Evolutionary conservation across 2,113 vertebrate species (phyloP), one percentile per base, ranked within the genome.

Genomic region (Oreotragus oreotragus): DNA sequence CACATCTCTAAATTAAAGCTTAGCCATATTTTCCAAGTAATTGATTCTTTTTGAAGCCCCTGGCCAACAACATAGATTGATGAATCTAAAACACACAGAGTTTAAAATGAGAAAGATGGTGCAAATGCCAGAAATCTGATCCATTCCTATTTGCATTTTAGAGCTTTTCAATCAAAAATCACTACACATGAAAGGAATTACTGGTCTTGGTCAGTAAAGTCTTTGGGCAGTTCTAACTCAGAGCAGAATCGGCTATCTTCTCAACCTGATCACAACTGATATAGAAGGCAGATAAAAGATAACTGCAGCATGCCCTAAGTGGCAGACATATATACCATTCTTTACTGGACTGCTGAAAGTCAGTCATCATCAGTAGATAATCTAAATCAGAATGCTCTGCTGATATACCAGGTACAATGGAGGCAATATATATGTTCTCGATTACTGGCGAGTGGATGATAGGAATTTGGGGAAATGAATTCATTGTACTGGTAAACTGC

Each of bases 121-220:
- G 76, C 83, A 91, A 55, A 91, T 80, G 9, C 11, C 88, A 60
- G 86, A 96, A 96, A 93, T 70, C 64, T 90, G 86, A 93, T 94
- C 30, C 45, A 66, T 84, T 84, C 33, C 47, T 23, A 91, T 97
- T 90, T 96, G 92, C 49, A 94, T 88, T 21, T 60, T 53, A 39
- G 49, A 90, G 55, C 3, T 11, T 96, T 87, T 79, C 51, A 28
- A 14, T 28, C 43, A n/a, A n/a, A n/a, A n/a, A 30, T 49, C 64
- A 62, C 15, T 79, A 19, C n/a, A 81, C 47, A 27, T 14, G n/a
- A 90, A 70, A 51, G 43, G 58, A 87, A 58, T 77, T 45, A 62
- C 49, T 47, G 55, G 19, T 10, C 16, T 45, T 55, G 25, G 13
- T 43, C 64, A 27, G 3, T 36, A 30, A 83, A 70, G 39, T 21